Evolutionary conservation across 2,888 invertebrate genomes (phyloP).

Genomic region (Conops quadrifasciatus): DNA sequence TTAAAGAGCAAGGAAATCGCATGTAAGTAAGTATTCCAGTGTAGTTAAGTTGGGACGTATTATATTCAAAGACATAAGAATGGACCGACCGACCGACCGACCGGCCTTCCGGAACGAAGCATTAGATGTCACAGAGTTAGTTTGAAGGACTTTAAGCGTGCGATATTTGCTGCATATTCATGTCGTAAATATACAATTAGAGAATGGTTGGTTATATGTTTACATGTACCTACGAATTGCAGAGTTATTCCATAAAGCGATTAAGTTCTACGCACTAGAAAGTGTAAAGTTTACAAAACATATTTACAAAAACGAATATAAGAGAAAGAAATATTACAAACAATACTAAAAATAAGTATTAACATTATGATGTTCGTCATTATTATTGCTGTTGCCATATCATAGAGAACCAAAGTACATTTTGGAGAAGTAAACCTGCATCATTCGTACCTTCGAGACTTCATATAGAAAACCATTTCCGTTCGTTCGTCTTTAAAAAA

Average conservation of each 20-base stretch:
- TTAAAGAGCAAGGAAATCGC: conserved; percentile 43
- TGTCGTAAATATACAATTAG: background rate
- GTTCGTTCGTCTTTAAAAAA: background rate
- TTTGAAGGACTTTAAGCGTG: background rate
- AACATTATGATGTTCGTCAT: background rate
- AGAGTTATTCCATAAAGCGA: background rate
- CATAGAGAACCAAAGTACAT: background rate
- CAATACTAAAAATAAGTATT: background rate
- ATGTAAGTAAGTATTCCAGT: background rate
- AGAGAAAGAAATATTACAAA: too few relatives aligned
- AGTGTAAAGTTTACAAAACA: background rate
- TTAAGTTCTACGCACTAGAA: background rate
- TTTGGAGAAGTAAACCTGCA: background rate
- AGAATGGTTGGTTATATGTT: background rate
- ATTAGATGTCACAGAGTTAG: background rate
- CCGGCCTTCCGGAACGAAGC: too few relatives aligned
- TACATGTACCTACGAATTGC: background rate
- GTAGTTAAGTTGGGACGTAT: background rate
- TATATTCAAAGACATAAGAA: too few relatives aligned
- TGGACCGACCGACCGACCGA: too few relatives aligned
- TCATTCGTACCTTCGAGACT: conserved; percentile 19
- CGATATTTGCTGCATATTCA: background rate
- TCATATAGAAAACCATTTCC: conserved; percentile 15
- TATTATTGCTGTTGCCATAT: background rate
- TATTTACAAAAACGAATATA: background rate